Base-by-base conservation (phyloP, 2,797 vertebrate genomes). In the Arnoldichthys spilopterus region DNA sequence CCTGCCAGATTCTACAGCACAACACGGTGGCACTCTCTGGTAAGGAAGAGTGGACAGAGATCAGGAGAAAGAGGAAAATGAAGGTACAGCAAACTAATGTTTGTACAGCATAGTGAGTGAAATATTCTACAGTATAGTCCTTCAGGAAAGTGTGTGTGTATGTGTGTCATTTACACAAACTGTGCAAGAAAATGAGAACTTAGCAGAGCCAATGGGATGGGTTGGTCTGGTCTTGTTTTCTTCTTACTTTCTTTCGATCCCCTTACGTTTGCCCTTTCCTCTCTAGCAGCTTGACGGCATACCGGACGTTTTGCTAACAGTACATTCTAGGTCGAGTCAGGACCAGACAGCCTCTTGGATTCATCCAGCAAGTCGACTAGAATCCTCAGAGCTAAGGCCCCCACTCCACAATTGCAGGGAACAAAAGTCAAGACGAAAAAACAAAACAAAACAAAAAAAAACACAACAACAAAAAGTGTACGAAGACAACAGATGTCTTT, bases 261-360 rank as follows among this genome's bases (percentile, higher is more conserved):
- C 6, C 63, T 37, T 64, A 49, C 0, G 40, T 78, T 81, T 72
- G 20, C 72, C 8, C 40, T 77, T 71, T 72, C 63, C 20, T 90
- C 68, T 79, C 78, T 89, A 92, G 93, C 93, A 93, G 92, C 90
- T 85, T 82, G 77, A 80, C 82, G 79, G 73, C 62, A 83, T 82
- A 78, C 70, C 81, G 80, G 68, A 67, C 70, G 71, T 71, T 76
- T 78, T 89, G 88, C 87, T 82, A 63, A 62, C 62, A 88, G 85
- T 92, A 94, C 92, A 93, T 93, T 93, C 92, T 88, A 85, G 87
- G 86, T 89, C 88, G 28, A 84, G 87, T 88, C 83, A 80, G 88
- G 81, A 77, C 13, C 49, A 83, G 73, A 76, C n/a, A 73, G 74
- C 72, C 58, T 85, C 75, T 56, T 30, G 47, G 75, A 76, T 80